Conservation (phyloP, 1,140 invertebrate genomes). For the Mactra quadrangularis region DNA sequence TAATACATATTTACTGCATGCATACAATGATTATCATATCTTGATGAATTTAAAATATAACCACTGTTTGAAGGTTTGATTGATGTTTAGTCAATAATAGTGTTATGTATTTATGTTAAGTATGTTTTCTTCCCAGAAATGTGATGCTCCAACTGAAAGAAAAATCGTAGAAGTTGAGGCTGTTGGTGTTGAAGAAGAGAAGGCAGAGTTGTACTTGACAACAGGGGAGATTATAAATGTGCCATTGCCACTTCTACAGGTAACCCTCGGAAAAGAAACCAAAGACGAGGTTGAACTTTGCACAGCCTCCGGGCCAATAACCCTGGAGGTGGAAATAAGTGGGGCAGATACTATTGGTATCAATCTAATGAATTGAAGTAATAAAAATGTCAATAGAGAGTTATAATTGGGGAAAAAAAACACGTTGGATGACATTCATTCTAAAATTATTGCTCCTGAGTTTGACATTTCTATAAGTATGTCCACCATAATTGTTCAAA, state of each 20-base stretch:
- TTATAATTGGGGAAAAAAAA: constrained; percentile 20
- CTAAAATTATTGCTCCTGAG: too few relatives aligned
- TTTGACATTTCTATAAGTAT: too few relatives aligned
- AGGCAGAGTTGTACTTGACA: neutral
- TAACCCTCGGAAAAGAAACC: neutral
- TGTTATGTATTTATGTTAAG: constrained; percentile 21
- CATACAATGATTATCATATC: constrained; percentile 16
- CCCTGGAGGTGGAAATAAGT: neutral
- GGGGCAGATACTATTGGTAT: constrained; percentile 21
- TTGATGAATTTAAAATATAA: constrained; percentile 25
- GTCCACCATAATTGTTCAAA: too few relatives aligned
- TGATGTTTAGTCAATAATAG: constrained; percentile 15
- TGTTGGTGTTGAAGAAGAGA: too few relatives aligned
- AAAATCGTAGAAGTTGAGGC: constrained; percentile 7
- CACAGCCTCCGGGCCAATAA: neutral
- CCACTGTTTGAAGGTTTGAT: constrained; percentile 17
- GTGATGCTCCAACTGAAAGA: constrained; percentile 18
- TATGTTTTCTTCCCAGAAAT: constrained; percentile 18
- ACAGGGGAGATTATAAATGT: constrained; percentile 8
- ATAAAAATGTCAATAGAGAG: constrained; percentile 23
- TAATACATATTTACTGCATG: constrained; percentile 15
- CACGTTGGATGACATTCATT: constrained; percentile 18
- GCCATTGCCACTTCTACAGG: constrained; percentile 1
- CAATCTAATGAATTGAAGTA: constrained; percentile 11
- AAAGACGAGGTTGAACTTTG: constrained; percentile 1